A percentile compares a stretch with the other conserved stretches of the same genome.
Conservation (phyloP, 2,888 invertebrate species). For the Drosophila kuntzei region DNA sequence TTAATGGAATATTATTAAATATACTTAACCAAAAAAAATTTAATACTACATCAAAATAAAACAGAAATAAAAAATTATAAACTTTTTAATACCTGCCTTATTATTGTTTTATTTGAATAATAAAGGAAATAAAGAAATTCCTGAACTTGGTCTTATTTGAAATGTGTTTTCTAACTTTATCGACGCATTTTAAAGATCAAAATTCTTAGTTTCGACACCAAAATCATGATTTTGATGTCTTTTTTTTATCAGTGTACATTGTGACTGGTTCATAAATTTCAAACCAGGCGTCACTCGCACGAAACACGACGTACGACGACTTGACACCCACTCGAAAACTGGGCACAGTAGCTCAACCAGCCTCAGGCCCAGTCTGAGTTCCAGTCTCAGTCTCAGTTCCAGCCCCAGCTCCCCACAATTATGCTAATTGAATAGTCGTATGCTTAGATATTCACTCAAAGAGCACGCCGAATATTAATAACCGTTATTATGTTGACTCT, state of each 20-base stretch:
- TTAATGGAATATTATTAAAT: too few species aligned
- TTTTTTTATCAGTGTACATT: slow-evolving; percentile 29
- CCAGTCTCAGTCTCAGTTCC: background rate
- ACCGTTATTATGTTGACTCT: slow-evolving; percentile 56
- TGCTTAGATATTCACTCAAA: slow-evolving; percentile 46
- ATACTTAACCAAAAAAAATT: too few species aligned
- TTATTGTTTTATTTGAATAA: too few species aligned
- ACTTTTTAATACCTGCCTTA: too few species aligned
- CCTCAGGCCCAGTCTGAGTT: background rate
- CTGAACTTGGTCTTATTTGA: too few species aligned
- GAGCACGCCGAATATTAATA: slow-evolving; percentile 63
- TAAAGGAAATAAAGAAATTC: too few species aligned
- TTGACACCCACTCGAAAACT: slow-evolving; percentile 27
- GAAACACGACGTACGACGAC: background rate
- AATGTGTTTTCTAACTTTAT: too few species aligned
- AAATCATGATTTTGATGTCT: too few species aligned
- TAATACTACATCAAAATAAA: too few species aligned
- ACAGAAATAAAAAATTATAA: too few species aligned
- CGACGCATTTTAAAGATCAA: too few species aligned
- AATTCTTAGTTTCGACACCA: too few species aligned
- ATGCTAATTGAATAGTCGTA: slow-evolving; percentile 59
- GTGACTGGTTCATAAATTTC: slow-evolving; percentile 51
- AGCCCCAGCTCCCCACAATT: slow-evolving; percentile 32
- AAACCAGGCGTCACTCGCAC: slow-evolving; percentile 47
- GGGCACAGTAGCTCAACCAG: slow-evolving; percentile 46